A percentile compares a stretch with the other conserved stretches of the same genome.
Conservation (phyloP, 2,113 vertebrate species). For the Gavia stellata region DNA sequence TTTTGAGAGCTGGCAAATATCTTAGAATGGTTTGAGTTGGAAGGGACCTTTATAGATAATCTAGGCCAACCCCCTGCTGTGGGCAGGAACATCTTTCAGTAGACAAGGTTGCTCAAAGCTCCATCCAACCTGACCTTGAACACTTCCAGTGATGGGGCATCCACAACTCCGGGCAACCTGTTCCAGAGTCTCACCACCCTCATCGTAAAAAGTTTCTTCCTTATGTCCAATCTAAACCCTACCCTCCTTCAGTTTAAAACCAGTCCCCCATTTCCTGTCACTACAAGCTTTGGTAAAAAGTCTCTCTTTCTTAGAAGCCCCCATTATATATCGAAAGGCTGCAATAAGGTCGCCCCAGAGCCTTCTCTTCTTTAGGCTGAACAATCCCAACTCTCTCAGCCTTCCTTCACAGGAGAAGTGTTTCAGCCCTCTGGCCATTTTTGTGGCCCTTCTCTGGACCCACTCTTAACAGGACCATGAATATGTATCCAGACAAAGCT, state of each 20-base stretch:
- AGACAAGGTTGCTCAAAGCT: background rate
- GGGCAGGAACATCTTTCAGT: background rate
- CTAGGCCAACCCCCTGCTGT: background rate
- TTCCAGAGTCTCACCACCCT: background rate
- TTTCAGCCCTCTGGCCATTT: background rate
- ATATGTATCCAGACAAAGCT: background rate
- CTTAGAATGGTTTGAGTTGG: background rate
- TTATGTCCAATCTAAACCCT: background rate
- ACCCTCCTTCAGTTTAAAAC: background rate
- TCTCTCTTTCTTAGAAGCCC: background rate
- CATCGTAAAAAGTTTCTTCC: background rate
- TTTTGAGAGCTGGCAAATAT: background rate
- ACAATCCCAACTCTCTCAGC: background rate
- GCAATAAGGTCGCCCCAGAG: background rate
- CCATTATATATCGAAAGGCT: background rate
- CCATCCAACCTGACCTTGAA: background rate
- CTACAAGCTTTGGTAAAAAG: background rate
- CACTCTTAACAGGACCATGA: background rate
- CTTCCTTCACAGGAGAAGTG: background rate
- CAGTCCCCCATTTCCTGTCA: background rate
- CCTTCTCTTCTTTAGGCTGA: background rate
- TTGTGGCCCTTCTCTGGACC: background rate
- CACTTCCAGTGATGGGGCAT: background rate
- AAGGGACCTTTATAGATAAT: background rate
- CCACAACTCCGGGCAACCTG: background rate